Percentiles rank a stretch among this genome's conserved stretches.
Conservation (phyloP, 1,140 invertebrate genomes). For the Lerema accius region DNA sequence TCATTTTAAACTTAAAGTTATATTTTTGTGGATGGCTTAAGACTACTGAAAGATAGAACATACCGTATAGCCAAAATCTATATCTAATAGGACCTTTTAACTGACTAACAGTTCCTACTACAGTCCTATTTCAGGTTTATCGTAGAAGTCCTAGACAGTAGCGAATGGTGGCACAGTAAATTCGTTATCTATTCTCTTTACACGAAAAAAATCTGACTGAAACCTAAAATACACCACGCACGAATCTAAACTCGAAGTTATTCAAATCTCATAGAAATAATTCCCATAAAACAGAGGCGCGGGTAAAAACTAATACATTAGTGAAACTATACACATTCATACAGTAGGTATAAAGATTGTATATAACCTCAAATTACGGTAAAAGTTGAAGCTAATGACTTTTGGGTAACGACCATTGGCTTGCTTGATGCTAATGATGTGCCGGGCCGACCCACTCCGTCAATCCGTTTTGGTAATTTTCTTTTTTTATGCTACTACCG, state of each 20-base stretch:
- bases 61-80: no score
- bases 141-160: no score
- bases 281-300: constrained; percentile 7
- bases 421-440: constrained; percentile 71
- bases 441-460: constrained; percentile 67
- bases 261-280: not conserved
- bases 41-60: no score
- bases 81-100: no score
- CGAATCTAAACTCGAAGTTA: not conserved
- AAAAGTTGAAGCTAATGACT: constrained; percentile 79
- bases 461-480: constrained; percentile 77
- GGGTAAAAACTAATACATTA: constrained; percentile 27
- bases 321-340: constrained; percentile 20
- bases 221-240: no score
- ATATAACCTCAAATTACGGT: constrained; percentile 69
- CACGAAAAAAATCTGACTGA: no score
- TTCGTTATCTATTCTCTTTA: no score
- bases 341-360: constrained; percentile 25
- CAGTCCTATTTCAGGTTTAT: no score
- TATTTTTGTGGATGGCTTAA: no score
- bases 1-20: no score
- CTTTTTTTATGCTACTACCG: constrained; percentile 66
- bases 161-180: no score
- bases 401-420: constrained; percentile 80
- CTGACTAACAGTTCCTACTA: no score